Conservation (phyloP, 2,888 invertebrate species). For the Troides aeacus region DNA sequence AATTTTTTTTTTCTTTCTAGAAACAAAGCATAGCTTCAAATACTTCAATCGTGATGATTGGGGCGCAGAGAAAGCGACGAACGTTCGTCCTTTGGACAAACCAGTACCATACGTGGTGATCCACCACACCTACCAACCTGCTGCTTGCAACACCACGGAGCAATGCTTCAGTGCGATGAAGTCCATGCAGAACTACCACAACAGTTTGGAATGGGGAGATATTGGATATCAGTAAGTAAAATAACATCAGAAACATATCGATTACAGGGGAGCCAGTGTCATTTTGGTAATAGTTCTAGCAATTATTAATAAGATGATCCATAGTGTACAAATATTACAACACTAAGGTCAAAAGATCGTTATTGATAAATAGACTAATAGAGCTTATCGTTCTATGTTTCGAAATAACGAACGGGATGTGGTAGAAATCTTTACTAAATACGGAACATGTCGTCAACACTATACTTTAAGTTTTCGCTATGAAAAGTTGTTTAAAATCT, state of each 20-base stretch:
- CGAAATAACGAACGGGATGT: too few species aligned
- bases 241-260: background rate
- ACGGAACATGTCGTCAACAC: too few species aligned
- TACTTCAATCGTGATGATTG: constrained; percentile 75
- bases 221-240: constrained; percentile 81
- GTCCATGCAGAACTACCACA: constrained; percentile 84
- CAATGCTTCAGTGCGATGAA: constrained; percentile 81
- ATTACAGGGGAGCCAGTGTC: background rate
- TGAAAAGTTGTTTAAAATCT: too few species aligned
- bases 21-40: constrained; percentile 34
- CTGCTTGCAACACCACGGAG: constrained; percentile 76
- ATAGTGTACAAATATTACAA: too few species aligned
- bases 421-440: too few species aligned
- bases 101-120: constrained; percentile 85
- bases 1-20: constrained; percentile 3
- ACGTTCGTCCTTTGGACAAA: constrained; percentile 64
- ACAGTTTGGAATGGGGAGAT: constrained; percentile 82
- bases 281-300: too few species aligned
- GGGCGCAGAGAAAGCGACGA: constrained; percentile 77
- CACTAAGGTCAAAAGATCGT: too few species aligned
- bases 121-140: constrained; percentile 85
- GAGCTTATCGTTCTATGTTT: too few species aligned
- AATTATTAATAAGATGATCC: too few species aligned
- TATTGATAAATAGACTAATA: too few species aligned
- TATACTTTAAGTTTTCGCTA: too few species aligned